These are phyloP conservation scores for Oophaga pumilio DNA, from an alignment of 2,113 vertebrate species.

Conservation along the genomic window DNA sequence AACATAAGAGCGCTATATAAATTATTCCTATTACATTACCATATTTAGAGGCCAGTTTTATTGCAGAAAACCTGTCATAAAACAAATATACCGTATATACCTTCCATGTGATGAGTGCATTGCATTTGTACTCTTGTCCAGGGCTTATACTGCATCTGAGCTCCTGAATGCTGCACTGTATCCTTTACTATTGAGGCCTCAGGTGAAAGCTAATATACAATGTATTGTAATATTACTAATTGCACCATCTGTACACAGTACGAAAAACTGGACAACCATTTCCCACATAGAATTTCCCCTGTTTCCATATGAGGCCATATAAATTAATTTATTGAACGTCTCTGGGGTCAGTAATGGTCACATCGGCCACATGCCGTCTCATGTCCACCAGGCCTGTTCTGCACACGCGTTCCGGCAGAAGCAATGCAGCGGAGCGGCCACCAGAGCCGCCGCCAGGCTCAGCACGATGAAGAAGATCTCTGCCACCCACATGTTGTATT, in stretches of 20 bases:
- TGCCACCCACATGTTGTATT: conserved; percentile 69
- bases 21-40: no score
- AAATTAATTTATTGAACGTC: conserved; percentile 20
- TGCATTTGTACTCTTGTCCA: background rate
- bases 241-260: background rate
- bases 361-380: conserved; percentile 9
- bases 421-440: conserved; percentile 50
- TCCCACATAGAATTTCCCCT: background rate
- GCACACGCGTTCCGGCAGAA: conserved; percentile 58
- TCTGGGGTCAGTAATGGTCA: conserved; percentile 36
- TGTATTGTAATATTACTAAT: background rate
- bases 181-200: background rate
- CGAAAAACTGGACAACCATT: background rate
- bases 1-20: no score
- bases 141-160: background rate
- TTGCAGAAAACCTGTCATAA: background rate
- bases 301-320: background rate
- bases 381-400: conserved; percentile 21
- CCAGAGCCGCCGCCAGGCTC: conserved; percentile 23
- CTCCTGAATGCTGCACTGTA: background rate
- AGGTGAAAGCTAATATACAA: background rate
- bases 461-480: conserved; percentile 69
- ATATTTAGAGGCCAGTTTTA: background rate
- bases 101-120: background rate
- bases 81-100: background rate